A percentile compares a stretch with the other conserved stretches of the same genome.
These are phyloP conservation scores for Corythornis madagascariensis DNA, from an alignment of 2,113 vertebrate species.

Conservation along the genomic window DNA sequence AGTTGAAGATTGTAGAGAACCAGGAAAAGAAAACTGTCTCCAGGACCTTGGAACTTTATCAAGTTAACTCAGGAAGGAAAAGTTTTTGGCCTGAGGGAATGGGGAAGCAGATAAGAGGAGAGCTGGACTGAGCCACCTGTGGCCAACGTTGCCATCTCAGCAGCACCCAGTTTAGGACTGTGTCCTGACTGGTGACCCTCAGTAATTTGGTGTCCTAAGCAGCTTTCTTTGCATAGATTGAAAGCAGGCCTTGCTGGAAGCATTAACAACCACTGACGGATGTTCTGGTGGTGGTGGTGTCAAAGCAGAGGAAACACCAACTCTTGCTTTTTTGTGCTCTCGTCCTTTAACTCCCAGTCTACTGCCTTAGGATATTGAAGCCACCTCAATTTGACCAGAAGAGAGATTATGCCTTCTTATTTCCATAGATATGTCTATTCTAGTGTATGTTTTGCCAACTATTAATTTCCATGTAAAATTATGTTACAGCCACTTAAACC, in stretches of 20 bases:
- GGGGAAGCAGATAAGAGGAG: background rate
- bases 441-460: background rate
- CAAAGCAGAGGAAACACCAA: background rate
- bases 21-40: background rate
- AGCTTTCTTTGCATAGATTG: background rate
- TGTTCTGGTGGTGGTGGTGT: background rate
- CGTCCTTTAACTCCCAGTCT: background rate
- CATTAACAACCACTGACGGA: background rate
- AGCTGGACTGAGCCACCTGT: background rate
- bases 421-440: background rate
- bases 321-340: too few relatives aligned
- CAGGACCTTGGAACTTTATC: background rate
- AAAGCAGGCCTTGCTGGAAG: background rate
- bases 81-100: background rate
- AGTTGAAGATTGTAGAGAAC: background rate
- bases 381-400: background rate
- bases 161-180: background rate
- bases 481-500: slow-evolving; percentile 80
- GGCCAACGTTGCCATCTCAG: background rate
- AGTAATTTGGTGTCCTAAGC: background rate
- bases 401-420: background rate
- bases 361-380: background rate
- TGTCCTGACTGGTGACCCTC: background rate
- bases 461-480: slow-evolving; percentile 1
- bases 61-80: background rate